Base-by-base conservation (phyloP, 2,797 vertebrate genomes). In the Sarcophilus harrisii region DNA sequence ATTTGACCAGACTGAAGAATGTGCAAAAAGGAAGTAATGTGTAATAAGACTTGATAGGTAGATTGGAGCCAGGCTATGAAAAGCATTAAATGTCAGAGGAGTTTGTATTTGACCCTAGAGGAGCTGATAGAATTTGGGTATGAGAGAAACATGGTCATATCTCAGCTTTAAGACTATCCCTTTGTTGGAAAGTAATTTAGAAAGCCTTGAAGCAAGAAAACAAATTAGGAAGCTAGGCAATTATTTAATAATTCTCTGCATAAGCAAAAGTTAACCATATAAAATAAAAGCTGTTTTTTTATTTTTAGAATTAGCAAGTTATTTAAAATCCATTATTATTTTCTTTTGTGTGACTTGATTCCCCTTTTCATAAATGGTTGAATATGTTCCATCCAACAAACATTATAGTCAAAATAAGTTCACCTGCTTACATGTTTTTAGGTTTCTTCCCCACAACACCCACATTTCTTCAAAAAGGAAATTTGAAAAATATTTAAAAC, bases 321-420 rank as follows among this genome's bases (percentile, higher is more conserved):
- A 73, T 73, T n/a, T 73, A n/a, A 14, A 73, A n/a, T 18, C 5
- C n/a, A 73, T 73, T 73, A 73, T 38, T 2, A n/a, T 73, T 73
- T 81, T 24, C n/a, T 81, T 73, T 73, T 45, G n/a, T 45, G n/a
- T 81, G n/a, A 0, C 6, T 9, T 45, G 13, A 81, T 81, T 57
- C 8, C 90, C 93, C 38, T 45, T 92, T 97, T 73, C 45, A 90
- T 92, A 73, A 93, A 28, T 94, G 21, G 32, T 38, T 95, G 38
- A 57, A 94, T 94, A 62, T 49, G 27, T 27, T 93, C 9, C 16
- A 1, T 57, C 93, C 90, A 55, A 32, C 73, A 3, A 94, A 81
- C 81, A 52, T 55, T 92, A 14, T 92, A 94, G 38, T 57, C 57
- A 91, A 92, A 21, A n/a, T 93, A 58, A 93, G 59, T 54, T 90